Evolutionary conservation across 2,888 invertebrate genomes (phyloP).

Genomic region (Lasioglossum morio): DNA sequence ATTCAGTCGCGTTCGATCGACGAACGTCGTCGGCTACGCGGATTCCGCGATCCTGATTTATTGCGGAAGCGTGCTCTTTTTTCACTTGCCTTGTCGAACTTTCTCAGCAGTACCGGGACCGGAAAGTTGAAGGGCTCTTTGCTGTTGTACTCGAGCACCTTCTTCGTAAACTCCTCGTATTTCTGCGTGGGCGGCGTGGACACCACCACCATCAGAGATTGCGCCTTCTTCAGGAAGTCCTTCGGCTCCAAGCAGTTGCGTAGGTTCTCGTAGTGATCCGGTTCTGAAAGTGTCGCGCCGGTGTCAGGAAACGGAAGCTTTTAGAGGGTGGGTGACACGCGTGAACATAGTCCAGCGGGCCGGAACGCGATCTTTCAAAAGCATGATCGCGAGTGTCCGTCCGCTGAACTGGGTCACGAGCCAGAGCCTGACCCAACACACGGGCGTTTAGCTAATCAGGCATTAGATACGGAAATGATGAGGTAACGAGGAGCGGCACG

Average conservation of each 20-base stretch:
- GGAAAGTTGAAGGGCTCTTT: conserved; percentile 93
- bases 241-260: conserved; percentile 87
- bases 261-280: conserved; percentile 86
- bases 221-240: conserved; percentile 89
- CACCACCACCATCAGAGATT: conserved; percentile 94
- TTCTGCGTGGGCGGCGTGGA: conserved; percentile 92
- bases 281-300: conserved; percentile 82
- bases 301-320: conserved; percentile 10
- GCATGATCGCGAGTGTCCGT: conserved; percentile 21
- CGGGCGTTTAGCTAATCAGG: conserved; percentile 44
- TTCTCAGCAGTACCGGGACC: conserved; percentile 87
- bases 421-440: conserved; percentile 22
- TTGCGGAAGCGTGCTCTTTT: neutral
- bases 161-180: conserved; percentile 91
- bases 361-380: conserved; percentile 9
- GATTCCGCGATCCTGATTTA: too few relatives aligned
- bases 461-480: conserved; percentile 58
- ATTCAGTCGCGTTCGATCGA: neutral
- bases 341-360: neutral
- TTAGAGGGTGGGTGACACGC: neutral
- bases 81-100: conserved; percentile 80
- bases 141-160: conserved; percentile 92
- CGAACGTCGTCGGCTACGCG: neutral
- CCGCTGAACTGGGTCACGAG: conserved; percentile 51
- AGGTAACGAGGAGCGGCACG: conserved; percentile 44